phyloP scores from a whole-genome alignment of 2,113 vertebrate genomes.

The Abramis brama region DNA sequence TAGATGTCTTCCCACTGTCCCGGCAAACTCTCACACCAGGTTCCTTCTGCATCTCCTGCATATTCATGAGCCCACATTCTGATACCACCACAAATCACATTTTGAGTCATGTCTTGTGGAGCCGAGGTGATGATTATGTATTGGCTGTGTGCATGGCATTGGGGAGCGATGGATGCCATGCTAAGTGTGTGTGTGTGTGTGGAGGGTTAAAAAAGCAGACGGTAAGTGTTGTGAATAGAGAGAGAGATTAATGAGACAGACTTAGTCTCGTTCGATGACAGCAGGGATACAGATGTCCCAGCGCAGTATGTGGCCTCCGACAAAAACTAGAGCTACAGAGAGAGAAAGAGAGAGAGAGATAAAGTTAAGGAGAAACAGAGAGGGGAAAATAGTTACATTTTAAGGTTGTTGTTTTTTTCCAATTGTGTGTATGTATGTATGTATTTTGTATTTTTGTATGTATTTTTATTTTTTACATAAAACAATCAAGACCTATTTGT shows the following conservation, averaged over 20 bases:
- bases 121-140: slow-evolving; percentile 28
- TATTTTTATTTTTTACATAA: no score
- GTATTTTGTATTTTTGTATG: no score
- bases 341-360: neutral
- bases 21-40: slow-evolving; percentile 38
- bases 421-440: no score
- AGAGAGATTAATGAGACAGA: slow-evolving; percentile 47
- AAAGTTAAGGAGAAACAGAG: no score
- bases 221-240: slow-evolving; percentile 36
- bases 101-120: slow-evolving; percentile 19
- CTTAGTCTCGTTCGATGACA: slow-evolving; percentile 29
- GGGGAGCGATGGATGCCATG: slow-evolving; percentile 15
- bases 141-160: neutral
- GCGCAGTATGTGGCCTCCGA: slow-evolving; percentile 41
- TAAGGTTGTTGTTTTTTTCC: no score
- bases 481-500: neutral
- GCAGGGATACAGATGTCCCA: slow-evolving; percentile 44
- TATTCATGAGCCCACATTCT: slow-evolving; percentile 45
- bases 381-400: no score
- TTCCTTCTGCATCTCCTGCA: slow-evolving; percentile 18
- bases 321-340: slow-evolving; percentile 21
- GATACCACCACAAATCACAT: slow-evolving; percentile 21
- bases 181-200: slow-evolving; percentile 4
- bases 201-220: slow-evolving; percentile 32
- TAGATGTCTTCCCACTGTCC: slow-evolving; percentile 35